Percentiles rank a stretch among this genome's conserved stretches.
Conservation (phyloP, 2,888 invertebrate species). For the Nemurella pictetii region DNA sequence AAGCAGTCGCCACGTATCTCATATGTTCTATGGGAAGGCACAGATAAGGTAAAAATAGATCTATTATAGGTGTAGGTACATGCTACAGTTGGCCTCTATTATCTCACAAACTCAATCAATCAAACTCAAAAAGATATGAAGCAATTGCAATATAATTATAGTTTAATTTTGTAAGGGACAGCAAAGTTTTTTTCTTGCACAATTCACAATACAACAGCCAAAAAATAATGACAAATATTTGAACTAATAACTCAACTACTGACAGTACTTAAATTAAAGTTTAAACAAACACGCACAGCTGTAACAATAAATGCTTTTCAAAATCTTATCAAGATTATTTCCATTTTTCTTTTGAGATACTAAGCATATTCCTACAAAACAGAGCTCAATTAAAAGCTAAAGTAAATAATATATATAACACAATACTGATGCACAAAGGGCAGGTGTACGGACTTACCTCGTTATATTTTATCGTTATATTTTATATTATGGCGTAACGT, state of each 20-base stretch:
- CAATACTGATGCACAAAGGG: background rate
- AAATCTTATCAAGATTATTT: background rate
- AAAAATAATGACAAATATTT: background rate
- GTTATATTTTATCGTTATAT: too few species aligned
- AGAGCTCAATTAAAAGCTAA: background rate
- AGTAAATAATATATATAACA: background rate
- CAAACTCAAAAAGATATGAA: background rate
- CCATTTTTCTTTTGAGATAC: background rate
- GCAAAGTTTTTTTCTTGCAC: background rate
- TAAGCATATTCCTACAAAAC: background rate
- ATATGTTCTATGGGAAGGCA: too few species aligned
- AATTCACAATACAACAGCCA: background rate
- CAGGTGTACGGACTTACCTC: background rate
- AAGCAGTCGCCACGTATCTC: too few species aligned
- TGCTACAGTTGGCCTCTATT: background rate
- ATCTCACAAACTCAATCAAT: background rate
- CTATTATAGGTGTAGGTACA: background rate
- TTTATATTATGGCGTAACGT: background rate
- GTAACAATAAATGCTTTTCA: background rate
- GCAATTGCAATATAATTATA: background rate
- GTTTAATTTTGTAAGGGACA: background rate
- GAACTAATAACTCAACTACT: too few species aligned
- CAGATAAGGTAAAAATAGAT: background rate
- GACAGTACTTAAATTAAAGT: background rate
- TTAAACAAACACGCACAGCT: background rate